Percentiles rank a stretch among this genome's conserved stretches.
phyloP scores from a whole-genome alignment of 2,113 vertebrate species.

The Gymnorhina tibicen region DNA sequence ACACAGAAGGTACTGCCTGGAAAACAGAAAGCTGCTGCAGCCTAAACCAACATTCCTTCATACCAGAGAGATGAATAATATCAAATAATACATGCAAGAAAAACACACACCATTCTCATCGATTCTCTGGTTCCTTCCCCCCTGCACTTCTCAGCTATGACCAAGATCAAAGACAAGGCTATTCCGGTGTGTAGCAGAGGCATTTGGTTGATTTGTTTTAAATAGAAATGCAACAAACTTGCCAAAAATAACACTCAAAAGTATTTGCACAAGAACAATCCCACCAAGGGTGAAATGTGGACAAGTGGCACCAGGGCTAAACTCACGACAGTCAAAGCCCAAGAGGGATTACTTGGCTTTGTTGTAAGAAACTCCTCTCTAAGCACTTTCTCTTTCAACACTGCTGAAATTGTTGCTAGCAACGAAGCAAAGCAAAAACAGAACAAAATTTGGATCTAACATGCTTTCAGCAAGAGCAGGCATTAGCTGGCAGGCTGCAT shows the following conservation, averaged over 20 bases:
- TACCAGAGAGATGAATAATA: neutral
- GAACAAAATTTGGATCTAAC: neutral
- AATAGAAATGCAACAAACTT: neutral
- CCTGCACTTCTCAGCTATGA: neutral
- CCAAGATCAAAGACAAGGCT: neutral
- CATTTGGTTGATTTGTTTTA: neutral
- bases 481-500: neutral
- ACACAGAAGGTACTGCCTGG: neutral
- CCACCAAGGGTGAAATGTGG: neutral
- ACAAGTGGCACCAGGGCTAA: neutral
- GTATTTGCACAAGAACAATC: neutral
- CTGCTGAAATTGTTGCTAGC: conserved; percentile 22
- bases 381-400: neutral
- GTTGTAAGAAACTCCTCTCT: neutral
- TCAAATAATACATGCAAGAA: neutral
- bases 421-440: neutral
- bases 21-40: neutral
- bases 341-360: neutral
- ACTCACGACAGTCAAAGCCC: neutral
- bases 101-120: neutral
- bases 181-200: neutral
- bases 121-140: neutral
- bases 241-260: neutral
- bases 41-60: neutral
- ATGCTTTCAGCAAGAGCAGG: neutral